Evolutionary conservation across 2,888 invertebrate species (phyloP), one percentile per base, ranked within the genome.

Genomic region (Sipha maydis): DNA sequence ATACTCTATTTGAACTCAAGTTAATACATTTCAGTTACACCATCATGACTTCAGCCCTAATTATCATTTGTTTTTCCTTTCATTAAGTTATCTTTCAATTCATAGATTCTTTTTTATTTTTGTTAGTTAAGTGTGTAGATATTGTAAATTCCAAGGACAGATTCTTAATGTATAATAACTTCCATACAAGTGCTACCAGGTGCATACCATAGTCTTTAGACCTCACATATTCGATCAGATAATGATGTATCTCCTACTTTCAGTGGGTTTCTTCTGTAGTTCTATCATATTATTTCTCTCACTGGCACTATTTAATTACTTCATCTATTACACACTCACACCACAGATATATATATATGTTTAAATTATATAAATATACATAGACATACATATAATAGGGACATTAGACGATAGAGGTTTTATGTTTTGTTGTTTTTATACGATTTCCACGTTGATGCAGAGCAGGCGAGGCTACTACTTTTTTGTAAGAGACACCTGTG

Each of bases 401-500:
- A 34, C 34, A 34, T 34, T 34, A 34, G 2, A 17, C 25, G 54
- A 56, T 54, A 54, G 14, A n/a, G 78, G n/a, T 38, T 75, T 56
- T 75, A 48, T 14, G 34, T 83, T n/a, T 73, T 73, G 73, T 73
- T 54, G 21, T 83, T 83, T 73, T 83, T 75, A 76, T 75, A 75
- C 14, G 28, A 61, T 78, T 85, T 85, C 17, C 9, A 77, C n/a
- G 28, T 41, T n/a, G 71, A 38, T 28, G 34, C 5, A 7, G 71
- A 7, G 19, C 48, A 25, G 5, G 83, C 17, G 14, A 76, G 75
- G 61, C 61, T 54, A 85, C 48, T 25, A 48, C 69, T 79, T 85
- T 73, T 38, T 21, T 25, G 67, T 67, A 85, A 85, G 17, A 41
- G 69, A 79, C 79, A 86, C 86, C 71, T 86, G 86, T 86, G 19